Conservation (phyloP, 2,113 vertebrate species). For the Tyto alba region DNA sequence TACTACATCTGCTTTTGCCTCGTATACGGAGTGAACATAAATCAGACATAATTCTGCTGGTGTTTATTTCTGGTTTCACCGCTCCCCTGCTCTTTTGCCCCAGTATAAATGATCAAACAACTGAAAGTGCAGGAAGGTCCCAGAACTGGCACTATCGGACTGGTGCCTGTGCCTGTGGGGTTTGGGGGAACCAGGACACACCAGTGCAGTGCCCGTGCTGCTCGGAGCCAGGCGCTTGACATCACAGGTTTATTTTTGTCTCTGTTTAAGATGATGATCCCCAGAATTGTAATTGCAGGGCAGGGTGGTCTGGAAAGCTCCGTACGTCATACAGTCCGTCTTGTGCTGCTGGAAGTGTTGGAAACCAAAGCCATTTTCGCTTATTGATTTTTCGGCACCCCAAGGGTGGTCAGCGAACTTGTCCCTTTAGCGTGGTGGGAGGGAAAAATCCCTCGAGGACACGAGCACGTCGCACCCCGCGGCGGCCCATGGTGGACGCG, state of each 20-base stretch:
- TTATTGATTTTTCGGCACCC: not conserved
- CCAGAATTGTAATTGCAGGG: rapidly evolving
- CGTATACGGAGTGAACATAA: rapidly evolving
- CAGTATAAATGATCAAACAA: rapidly evolving
- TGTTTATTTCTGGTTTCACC: rapidly evolving
- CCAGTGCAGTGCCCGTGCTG: rapidly evolving
- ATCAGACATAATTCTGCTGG: not conserved
- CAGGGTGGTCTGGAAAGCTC: not conserved
- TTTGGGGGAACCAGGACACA: not conserved
- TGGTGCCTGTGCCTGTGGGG: rapidly evolving
- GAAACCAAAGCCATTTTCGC: rapidly evolving
- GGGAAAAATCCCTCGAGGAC: not conserved
- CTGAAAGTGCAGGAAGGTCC: rapidly evolving
- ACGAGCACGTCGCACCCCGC: rapidly evolving
- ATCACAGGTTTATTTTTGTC: rapidly evolving
- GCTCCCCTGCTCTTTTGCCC: not conserved
- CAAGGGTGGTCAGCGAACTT: not conserved
- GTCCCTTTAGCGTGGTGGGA: not conserved
- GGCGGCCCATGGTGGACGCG: not conserved
- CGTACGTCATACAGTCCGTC: rapidly evolving
- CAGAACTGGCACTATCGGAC: rapidly evolving
- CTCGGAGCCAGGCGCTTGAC: not conserved
- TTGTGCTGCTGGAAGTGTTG: not conserved
- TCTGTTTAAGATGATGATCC: rapidly evolving
- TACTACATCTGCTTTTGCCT: not conserved